Conservation (phyloP, 2,797 vertebrate genomes). For the Salmo trutta region DNA sequence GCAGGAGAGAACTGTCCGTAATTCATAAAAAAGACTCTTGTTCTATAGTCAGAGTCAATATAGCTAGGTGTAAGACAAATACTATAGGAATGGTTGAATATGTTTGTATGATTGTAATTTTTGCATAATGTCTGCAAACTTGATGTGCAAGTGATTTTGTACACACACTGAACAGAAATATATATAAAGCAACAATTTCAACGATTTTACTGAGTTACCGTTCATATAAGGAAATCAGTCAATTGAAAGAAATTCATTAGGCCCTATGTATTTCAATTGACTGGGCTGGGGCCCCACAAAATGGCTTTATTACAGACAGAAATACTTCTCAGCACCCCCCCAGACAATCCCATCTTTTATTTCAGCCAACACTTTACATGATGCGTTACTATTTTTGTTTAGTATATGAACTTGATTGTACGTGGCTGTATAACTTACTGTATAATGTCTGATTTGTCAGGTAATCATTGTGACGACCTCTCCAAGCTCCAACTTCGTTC, state of each 20-base stretch:
- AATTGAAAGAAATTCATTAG: no score
- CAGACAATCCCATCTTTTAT: no score
- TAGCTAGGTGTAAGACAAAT: not conserved
- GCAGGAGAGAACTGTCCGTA: slow-evolving; percentile 6
- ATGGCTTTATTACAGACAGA: no score
- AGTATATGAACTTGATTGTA: not conserved
- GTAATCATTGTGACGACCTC: slow-evolving; percentile 99
- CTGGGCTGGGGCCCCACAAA: no score
- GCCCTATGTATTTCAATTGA: no score
- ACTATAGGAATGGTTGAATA: not conserved
- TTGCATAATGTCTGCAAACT: not conserved
- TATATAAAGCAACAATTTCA: no score
- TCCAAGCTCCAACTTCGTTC: slow-evolving; percentile 95
- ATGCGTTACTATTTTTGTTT: not conserved
- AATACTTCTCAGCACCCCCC: no score
- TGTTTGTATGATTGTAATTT: not conserved
- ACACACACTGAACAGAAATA: no score
- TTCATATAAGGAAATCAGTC: no score
- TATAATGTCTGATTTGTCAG: slow-evolving; percentile 62
- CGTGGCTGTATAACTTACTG: not conserved
- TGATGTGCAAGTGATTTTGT: not conserved
- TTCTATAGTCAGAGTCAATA: not conserved
- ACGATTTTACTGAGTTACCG: no score
- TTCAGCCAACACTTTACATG: no score
- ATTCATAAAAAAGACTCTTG: not conserved